Evolutionary conservation across 64 coral and sea anemone species (phyloP).

Genomic region (Actinia tenebrosa): DNA sequence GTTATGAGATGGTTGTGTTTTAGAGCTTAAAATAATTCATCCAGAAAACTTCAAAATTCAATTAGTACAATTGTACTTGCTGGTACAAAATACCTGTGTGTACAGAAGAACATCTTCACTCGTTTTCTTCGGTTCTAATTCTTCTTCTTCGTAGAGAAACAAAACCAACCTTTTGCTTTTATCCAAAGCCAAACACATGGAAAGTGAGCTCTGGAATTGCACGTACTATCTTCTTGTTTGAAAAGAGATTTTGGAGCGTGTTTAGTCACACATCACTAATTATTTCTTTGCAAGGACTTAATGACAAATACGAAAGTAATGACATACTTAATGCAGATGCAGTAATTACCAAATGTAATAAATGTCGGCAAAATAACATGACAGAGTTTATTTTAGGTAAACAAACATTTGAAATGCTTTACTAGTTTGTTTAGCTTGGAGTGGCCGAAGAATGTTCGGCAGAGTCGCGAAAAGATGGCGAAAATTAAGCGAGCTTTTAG

Average conservation of each 20-base stretch:
- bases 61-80: background rate
- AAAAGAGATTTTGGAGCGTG: background rate
- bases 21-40: background rate
- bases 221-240: background rate
- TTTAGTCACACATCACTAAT: conserved; percentile 1
- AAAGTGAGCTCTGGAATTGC: background rate
- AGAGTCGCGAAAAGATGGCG: background rate
- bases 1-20: background rate
- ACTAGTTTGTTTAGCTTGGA: background rate
- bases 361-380: background rate
- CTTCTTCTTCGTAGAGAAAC: background rate
- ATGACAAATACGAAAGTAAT: background rate
- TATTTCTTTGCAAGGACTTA: background rate
- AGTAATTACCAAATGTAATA: background rate
- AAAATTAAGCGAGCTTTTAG: background rate
- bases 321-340: background rate
- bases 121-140: background rate
- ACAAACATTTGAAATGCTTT: background rate
- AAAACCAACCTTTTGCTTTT: background rate
- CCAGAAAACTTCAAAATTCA: background rate
- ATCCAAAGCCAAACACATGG: background rate
- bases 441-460: background rate
- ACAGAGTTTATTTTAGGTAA: conserved; percentile 3
- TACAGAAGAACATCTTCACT: background rate
- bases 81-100: background rate